Conservation (phyloP, 1,140 invertebrate species). For the Penaeus chinensis region DNA sequence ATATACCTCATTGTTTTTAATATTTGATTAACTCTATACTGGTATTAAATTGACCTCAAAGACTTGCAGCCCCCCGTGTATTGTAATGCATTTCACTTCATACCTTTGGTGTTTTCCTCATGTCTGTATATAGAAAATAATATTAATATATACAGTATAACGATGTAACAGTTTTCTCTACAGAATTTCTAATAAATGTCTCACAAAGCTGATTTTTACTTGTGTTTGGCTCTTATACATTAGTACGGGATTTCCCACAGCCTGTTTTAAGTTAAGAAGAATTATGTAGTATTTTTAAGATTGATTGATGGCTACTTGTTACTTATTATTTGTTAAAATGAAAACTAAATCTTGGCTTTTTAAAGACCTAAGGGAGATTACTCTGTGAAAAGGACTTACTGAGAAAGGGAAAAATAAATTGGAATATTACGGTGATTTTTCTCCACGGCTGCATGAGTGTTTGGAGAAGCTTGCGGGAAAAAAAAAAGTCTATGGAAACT, state of each 20-base stretch:
- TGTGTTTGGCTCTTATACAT: not conserved
- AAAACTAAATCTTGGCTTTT: too few species aligned
- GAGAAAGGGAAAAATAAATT: too few species aligned
- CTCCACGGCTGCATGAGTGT: too few species aligned
- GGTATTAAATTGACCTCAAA: conserved; percentile 54
- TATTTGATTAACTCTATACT: conserved; percentile 50
- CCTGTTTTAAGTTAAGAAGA: not conserved
- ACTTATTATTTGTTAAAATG: too few species aligned
- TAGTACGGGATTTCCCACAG: not conserved
- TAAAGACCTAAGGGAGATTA: too few species aligned
- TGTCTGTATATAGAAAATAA: conserved; percentile 52
- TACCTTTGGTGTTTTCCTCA: conserved; percentile 28
- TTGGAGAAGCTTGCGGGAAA: too few species aligned
- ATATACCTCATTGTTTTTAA: conserved; percentile 51
- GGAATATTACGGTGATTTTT: too few species aligned
- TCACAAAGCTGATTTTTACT: conserved; percentile 20
- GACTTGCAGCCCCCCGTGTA: conserved; percentile 10
- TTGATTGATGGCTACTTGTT: too few species aligned
- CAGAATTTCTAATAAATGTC: conserved; percentile 57
- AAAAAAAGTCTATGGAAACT: too few species aligned
- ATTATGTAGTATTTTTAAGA: too few species aligned
- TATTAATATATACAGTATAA: conserved; percentile 56
- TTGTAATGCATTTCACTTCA: conserved; percentile 22
- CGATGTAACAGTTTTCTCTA: conserved; percentile 55
- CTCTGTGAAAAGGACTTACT: too few species aligned